These are phyloP conservation scores for Sebastes schlegelii DNA, from an alignment of 2,113 vertebrate genomes.

Conservation along the genomic window DNA sequence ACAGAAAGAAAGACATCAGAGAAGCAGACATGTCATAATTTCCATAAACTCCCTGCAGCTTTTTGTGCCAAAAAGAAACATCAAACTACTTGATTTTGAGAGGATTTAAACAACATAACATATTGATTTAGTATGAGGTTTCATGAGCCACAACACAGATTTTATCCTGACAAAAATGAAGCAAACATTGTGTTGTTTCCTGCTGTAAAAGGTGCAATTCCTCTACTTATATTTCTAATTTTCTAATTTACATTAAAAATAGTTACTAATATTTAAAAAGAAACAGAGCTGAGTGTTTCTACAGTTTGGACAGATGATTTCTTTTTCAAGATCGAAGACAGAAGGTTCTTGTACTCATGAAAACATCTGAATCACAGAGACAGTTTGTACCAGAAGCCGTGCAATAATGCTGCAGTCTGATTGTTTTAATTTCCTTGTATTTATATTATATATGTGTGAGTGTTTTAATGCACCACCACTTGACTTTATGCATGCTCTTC, in stretches of 20 bases:
- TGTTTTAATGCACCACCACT: neutral
- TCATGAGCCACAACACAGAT: neutral
- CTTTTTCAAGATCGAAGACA: neutral
- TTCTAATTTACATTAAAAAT: neutral
- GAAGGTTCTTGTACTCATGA: neutral
- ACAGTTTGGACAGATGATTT: neutral
- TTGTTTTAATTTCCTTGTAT: neutral
- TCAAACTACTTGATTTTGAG: neutral
- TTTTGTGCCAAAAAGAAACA: neutral
- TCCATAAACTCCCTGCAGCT: neutral
- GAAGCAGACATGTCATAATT: neutral
- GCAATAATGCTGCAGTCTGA: neutral
- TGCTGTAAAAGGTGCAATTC: neutral
- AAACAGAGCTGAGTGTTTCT: neutral
- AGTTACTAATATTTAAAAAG: neutral
- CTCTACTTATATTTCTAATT: neutral
- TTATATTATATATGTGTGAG: neutral
- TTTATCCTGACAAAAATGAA: neutral
- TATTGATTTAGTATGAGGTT: neutral
- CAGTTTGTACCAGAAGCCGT: neutral
- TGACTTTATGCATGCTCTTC: neutral
- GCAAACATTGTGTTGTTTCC: neutral
- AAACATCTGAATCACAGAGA: neutral
- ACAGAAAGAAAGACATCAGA: neutral
- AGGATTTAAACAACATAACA: neutral